A percentile compares a stretch with the other conserved stretches of the same genome.
Conservation (phyloP, 92 coral and sea anemone genomes). For the Virgularia gustaviana region DNA sequence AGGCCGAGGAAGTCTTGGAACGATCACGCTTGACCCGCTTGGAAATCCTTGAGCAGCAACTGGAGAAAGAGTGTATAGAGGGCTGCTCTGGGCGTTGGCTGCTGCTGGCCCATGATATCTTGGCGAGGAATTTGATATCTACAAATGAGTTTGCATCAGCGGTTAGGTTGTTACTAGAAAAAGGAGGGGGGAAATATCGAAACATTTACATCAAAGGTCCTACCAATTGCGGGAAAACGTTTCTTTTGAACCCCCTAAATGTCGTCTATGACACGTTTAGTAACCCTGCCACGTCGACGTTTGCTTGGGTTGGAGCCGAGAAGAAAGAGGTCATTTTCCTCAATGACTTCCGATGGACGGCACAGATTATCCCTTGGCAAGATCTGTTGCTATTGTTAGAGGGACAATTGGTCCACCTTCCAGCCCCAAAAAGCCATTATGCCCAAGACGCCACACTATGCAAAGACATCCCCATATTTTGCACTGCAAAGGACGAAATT, state of each 20-base stretch:
- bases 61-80: slow-evolving; percentile 17
- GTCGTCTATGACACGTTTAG: slow-evolving; percentile 30
- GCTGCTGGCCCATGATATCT: slow-evolving; percentile 36
- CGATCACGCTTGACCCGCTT: slow-evolving; percentile 1
- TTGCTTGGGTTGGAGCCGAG: slow-evolving; percentile 44
- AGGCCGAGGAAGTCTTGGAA: background rate
- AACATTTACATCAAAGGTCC: slow-evolving; percentile 35
- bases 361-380: slow-evolving; percentile 37
- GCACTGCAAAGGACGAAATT: background rate
- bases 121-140: slow-evolving; percentile 7
- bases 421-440: background rate
- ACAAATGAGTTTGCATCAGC: slow-evolving; percentile 32
- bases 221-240: slow-evolving; percentile 36
- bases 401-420: background rate
- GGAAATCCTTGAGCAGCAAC: slow-evolving; percentile 7
- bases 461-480: background rate
- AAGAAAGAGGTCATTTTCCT: no score
- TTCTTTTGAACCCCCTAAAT: slow-evolving; percentile 32
- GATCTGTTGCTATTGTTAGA: background rate
- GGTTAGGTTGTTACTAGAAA: slow-evolving; percentile 21
- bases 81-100: slow-evolving; percentile 44
- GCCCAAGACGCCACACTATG: background rate
- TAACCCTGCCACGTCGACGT: slow-evolving; percentile 42
- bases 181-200: slow-evolving; percentile 33
- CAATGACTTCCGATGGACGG: slow-evolving; percentile 35